Base-by-base conservation (phyloP, 2,797 vertebrate species). In the Cryptoblepharus egeriae region DNA sequence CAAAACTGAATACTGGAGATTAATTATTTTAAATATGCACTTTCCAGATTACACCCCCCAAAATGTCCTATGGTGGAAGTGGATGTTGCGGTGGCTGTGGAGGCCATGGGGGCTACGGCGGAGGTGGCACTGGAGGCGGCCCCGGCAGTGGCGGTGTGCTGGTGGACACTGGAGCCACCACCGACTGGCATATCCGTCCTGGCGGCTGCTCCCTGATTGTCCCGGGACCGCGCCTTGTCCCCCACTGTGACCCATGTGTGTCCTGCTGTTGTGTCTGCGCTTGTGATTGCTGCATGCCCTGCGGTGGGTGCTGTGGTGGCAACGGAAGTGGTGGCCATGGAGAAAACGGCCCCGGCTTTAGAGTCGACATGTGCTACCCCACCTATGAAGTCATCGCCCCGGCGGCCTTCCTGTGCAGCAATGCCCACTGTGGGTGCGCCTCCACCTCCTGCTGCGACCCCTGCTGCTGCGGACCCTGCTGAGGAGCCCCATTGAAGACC, bases 151-250 rank as follows among this genome's bases (percentile, higher is more conserved):
- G 60, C 1, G 63, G 42, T 1, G 37, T 45, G 26, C 39, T 76
- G 10, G 28, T 42, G n/a, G 58, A n/a, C 18, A 18, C 10, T 2
- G 74, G 74, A 9, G 5, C 1, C 4, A 30, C 37, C 0, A 10
- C 37, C 3, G 3, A 0, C 1, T 58, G 61, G 9, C 2, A 3
- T 5, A 22, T 42, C 28, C 5, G 18, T 1, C 26, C 39, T 3
- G 26, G 28, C 2, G 37, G 30, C 13, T 45, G 37, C 28, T 20
- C 7, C 22, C 5, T 76, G 58, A 45, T 10, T 0, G 26, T 45
- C 16, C 26, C 37, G 1, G 16, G 37, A 11, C 35, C 74, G 1
- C 11, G 9, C 4, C 18, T 76, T 8, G 1, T 20, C 3, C 1
- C 3, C 32, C 2, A 63, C 28, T 4, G 35, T 22, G 74, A 76